A percentile compares a stretch with the other conserved stretches of the same genome.
phyloP scores from a whole-genome alignment of 2,797 vertebrate species.

The Sebastes taczanowskii region DNA sequence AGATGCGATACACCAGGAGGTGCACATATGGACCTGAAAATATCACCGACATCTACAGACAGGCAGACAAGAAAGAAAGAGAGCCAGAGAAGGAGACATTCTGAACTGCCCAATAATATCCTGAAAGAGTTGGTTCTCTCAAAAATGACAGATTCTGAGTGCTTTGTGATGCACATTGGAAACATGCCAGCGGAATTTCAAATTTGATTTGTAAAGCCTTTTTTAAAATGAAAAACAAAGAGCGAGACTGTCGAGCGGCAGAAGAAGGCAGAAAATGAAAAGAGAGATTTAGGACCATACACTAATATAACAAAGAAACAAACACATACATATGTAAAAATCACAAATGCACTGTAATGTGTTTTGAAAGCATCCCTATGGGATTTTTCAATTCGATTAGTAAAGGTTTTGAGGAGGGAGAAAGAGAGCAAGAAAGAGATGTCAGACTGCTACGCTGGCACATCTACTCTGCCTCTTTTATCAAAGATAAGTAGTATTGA shows the following conservation, averaged over 20 bases:
- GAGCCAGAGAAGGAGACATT: conserved; percentile 9
- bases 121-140: conserved; percentile 14
- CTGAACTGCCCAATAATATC: conserved; percentile 24
- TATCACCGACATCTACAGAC: background rate
- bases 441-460: conserved; percentile 70
- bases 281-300: background rate
- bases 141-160: conserved; percentile 27
- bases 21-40: conserved; percentile 21
- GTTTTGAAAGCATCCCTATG: conserved; percentile 49
- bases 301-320: conserved; percentile 26
- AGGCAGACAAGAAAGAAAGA: background rate
- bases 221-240: conserved; percentile 31
- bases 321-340: conserved; percentile 43
- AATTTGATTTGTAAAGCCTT: conserved; percentile 41
- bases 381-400: conserved; percentile 65
- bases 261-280: conserved; percentile 7
- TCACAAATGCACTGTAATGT: conserved; percentile 29
- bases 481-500: conserved; percentile 88
- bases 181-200: conserved; percentile 24
- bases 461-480: conserved; percentile 80
- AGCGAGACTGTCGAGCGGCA: background rate
- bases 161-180: conserved; percentile 16
- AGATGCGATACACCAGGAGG: background rate
- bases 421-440: conserved; percentile 55
- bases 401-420: conserved; percentile 55